These are phyloP conservation scores for Helogale parvula DNA, from an alignment of 2,113 vertebrate genomes.

Conservation along the genomic window DNA sequence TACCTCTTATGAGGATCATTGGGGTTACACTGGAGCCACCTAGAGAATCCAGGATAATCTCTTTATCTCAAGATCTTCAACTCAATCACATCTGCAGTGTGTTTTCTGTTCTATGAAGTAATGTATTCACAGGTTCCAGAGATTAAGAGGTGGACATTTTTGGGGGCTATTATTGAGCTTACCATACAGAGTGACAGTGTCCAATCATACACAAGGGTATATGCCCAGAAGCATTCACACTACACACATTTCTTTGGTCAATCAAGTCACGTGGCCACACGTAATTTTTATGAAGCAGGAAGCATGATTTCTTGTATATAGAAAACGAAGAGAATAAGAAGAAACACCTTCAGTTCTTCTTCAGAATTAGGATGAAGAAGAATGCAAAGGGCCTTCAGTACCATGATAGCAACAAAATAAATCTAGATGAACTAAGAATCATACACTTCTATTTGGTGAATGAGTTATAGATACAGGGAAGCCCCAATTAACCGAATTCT, in stretches of 20 bases:
- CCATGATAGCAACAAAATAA: not conserved
- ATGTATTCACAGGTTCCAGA: not conserved
- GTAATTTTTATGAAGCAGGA: not conserved
- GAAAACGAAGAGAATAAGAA: not conserved
- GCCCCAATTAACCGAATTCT: not conserved
- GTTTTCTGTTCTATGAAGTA: not conserved
- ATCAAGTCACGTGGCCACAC: not conserved
- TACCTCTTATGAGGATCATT: not conserved
- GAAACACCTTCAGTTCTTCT: not conserved
- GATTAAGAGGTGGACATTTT: not conserved
- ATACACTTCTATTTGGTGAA: not conserved
- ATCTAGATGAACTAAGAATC: not conserved
- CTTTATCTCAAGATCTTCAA: not conserved
- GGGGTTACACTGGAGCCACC: not conserved
- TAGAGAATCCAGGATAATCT: not conserved
- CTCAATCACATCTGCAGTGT: not conserved
- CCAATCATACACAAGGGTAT: not conserved
- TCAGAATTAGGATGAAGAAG: not conserved
- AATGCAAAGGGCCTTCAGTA: not conserved
- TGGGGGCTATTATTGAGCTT: not conserved
- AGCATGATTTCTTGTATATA: not conserved
- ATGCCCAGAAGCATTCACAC: not conserved
- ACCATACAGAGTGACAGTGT: not conserved
- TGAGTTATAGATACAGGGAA: not conserved
- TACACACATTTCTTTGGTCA: not conserved